These are phyloP conservation scores for Mirounga angustirostris DNA, from an alignment of 2,113 vertebrate species.

Conservation along the genomic window DNA sequence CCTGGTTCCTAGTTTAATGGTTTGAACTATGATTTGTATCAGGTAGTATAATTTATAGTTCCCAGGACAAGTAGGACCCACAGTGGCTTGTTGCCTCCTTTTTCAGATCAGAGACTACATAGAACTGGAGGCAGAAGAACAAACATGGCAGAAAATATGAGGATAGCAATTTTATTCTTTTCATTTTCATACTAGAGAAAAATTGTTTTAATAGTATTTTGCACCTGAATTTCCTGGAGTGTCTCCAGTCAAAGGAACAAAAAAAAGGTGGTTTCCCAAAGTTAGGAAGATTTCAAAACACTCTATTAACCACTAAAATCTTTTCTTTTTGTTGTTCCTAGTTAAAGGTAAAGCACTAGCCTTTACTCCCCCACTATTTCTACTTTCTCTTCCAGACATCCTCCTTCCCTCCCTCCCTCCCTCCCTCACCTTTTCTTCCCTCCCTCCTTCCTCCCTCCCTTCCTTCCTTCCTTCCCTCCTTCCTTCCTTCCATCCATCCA, in stretches of 20 bases:
- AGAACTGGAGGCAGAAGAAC: not conserved
- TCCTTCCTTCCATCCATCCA: fast-evolving
- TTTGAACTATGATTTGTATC: not conserved
- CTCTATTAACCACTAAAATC: not conserved
- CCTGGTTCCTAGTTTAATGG: not conserved
- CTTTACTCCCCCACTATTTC: not conserved
- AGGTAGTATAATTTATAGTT: not conserved
- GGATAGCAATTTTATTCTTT: not conserved
- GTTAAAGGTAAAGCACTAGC: not conserved
- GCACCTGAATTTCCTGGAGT: not conserved
- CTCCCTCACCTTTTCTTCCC: fast-evolving
- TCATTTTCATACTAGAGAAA: not conserved
- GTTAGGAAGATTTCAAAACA: not conserved
- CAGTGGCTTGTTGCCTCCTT: not conserved
- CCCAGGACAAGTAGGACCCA: not conserved
- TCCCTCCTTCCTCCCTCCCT: not conserved
- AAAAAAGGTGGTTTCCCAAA: not conserved
- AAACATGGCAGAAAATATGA: not conserved
- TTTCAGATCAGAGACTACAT: not conserved
- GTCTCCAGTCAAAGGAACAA: not conserved
- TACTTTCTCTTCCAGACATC: not conserved
- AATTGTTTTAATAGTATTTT: not conserved
- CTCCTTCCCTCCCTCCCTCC: not conserved
- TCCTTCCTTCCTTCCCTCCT: not conserved
- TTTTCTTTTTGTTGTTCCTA: not conserved